Evolutionary conservation across 37 sponge, comb jelly and placozoan genomes (phyloP).

Genomic region (Agelas oroides): DNA sequence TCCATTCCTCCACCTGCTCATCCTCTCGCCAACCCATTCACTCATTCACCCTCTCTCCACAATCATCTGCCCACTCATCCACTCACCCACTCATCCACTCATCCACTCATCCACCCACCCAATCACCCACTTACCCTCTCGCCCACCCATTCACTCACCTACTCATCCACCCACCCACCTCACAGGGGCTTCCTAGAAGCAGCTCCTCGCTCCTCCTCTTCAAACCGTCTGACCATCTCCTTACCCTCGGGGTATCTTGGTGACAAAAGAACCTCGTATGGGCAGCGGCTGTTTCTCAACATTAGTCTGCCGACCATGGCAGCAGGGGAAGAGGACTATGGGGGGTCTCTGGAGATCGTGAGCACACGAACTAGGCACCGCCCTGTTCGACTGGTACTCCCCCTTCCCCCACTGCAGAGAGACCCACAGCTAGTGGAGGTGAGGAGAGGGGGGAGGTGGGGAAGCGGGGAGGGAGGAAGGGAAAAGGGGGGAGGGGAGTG

Average conservation of each 20-base stretch:
- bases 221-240: conserved; percentile 14
- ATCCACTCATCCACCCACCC: neutral
- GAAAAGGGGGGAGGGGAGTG: no score
- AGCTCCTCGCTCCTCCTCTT: neutral
- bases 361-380: neutral
- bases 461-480: no score
- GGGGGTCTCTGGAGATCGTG: conserved; percentile 9
- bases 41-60: neutral
- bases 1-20: neutral
- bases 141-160: neutral
- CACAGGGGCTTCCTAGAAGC: conserved; percentile 47
- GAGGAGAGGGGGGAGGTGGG: neutral
- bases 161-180: neutral
- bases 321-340: neutral
- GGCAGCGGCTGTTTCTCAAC: conserved; percentile 43
- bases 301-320: conserved; percentile 13
- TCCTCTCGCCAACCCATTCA: neutral
- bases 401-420: neutral
- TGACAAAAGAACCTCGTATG: conserved; percentile 72
- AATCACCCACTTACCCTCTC: neutral
- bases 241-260: conserved; percentile 67
- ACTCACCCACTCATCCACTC: no score
- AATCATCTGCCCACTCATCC: neutral
- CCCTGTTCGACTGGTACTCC: neutral
- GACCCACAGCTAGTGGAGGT: conserved; percentile 30